Base-by-base conservation (phyloP, 2,888 invertebrate species). In the Microctonus aethiopoides region DNA sequence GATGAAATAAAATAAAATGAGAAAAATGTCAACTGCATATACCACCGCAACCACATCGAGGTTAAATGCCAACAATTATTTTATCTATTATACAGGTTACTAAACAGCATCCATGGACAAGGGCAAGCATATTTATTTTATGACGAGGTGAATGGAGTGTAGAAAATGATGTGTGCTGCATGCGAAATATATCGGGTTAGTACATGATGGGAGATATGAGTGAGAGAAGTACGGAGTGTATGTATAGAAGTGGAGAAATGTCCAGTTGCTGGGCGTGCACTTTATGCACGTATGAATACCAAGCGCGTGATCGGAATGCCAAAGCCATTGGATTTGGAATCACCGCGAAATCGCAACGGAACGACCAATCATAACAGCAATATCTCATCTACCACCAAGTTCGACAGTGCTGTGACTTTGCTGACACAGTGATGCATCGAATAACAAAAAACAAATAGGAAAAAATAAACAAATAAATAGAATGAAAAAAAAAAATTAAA, bases 251-350 rank as follows among this genome's bases (percentile, higher is more conserved):
- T 68, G 36, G 64, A 59, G 51, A 51, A 57, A 22, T 68, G 72
- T 57, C 63, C 56, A 70, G 71, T 64, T 66, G 64, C 74, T 68
- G 73, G 74, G 77, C 77, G 75, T 75, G 78, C 76, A 75, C 78
- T 81, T 80, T 79, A 80, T 80, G 78, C 80, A 78, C 79, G 79
- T 80, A 81, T 81, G 81, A 79, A 79, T 78, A 78, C 75, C 24
- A 68, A 65, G 72, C 74, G 74, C 80, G 80, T 79, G 82, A 79
- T 77, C 74, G 68, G 80, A 81, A 80, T 81, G 34, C 63, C 51
- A 20, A 73, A 72, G 71, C 61, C 51, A 56, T 54, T 60, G 10
- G 16, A 34, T 63, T 52, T 6, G 24, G 29, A 68, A 68, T 68
- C 68, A 68, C 68, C 52, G 54, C 34, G 26, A 68, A 68, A 68